Percentiles rank a stretch among this genome's conserved stretches.
These are phyloP conservation scores for Eupithecia pulchellata DNA, from an alignment of 2,888 invertebrate genomes.

Conservation along the genomic window DNA sequence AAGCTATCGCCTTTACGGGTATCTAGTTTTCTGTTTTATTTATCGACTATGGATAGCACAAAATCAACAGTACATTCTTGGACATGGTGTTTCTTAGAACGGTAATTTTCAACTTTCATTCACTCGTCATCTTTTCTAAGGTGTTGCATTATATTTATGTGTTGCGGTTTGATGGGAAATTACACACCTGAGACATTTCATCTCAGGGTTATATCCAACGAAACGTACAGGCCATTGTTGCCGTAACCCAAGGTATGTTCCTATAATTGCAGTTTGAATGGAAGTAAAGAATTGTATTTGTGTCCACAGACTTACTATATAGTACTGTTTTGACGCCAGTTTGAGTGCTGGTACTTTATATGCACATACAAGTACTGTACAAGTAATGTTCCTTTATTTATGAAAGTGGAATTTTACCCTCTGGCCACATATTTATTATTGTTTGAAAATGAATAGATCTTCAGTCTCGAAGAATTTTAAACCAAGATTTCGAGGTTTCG, in stretches of 20 bases:
- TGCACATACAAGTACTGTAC: neutral
- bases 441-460: neutral
- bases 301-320: too few species aligned
- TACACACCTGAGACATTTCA: constrained; percentile 37
- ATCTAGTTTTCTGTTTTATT: neutral
- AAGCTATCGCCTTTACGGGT: neutral
- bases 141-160: constrained; percentile 20
- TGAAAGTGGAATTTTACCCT: neutral
- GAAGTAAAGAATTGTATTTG: constrained; percentile 32
- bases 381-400: neutral
- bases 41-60: neutral
- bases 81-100: neutral
- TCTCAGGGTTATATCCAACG: constrained; percentile 29
- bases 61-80: neutral
- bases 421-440: too few species aligned
- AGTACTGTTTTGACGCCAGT: constrained; percentile 12
- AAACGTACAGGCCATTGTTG: constrained; percentile 28
- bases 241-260: constrained; percentile 24
- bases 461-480: neutral
- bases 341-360: neutral
- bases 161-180: constrained; percentile 33
- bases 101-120: constrained; percentile 20
- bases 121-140: constrained; percentile 22
- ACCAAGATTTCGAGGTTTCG: neutral
- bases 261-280: constrained; percentile 34